These are phyloP conservation scores for Ochropacha duplaris DNA, from an alignment of 2,888 invertebrate species.

Conservation along the genomic window DNA sequence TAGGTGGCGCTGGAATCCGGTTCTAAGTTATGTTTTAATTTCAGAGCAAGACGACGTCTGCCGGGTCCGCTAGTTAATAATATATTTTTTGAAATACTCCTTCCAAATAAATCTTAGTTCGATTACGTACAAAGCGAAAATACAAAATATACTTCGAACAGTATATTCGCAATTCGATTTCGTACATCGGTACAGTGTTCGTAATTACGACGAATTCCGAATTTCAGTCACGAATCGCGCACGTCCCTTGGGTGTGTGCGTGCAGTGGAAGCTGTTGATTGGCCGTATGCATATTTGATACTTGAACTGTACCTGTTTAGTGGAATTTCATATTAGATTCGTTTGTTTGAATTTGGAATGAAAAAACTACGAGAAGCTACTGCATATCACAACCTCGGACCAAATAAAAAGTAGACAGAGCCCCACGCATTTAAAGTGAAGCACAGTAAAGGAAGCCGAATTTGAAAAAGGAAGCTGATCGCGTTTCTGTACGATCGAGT, in stretches of 20 bases:
- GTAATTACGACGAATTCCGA: neutral
- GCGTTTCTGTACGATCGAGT: no score
- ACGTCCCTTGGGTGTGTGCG: constrained; percentile 6
- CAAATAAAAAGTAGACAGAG: no score
- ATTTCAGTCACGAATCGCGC: constrained; percentile 7
- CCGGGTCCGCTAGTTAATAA: no score
- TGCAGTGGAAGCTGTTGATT: constrained; percentile 1
- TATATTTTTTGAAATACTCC: no score
- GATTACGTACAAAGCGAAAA: neutral
- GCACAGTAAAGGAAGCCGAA: no score
- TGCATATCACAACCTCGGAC: no score
- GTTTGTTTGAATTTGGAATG: constrained; percentile 6
- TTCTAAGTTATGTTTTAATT: no score
- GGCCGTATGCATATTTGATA: neutral
- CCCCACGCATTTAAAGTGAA: no score
- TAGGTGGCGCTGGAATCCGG: no score
- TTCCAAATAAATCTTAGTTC: no score
- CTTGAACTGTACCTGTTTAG: neutral
- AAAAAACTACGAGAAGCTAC: constrained; percentile 6
- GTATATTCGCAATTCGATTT: neutral
- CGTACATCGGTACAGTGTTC: neutral
- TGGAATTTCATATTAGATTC: constrained; percentile 12
- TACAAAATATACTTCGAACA: neutral
- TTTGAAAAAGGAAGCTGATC: no score
- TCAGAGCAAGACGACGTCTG: no score